phyloP scores from a whole-genome alignment of 2,888 invertebrate genomes.

The Agapetus fuscipes region DNA sequence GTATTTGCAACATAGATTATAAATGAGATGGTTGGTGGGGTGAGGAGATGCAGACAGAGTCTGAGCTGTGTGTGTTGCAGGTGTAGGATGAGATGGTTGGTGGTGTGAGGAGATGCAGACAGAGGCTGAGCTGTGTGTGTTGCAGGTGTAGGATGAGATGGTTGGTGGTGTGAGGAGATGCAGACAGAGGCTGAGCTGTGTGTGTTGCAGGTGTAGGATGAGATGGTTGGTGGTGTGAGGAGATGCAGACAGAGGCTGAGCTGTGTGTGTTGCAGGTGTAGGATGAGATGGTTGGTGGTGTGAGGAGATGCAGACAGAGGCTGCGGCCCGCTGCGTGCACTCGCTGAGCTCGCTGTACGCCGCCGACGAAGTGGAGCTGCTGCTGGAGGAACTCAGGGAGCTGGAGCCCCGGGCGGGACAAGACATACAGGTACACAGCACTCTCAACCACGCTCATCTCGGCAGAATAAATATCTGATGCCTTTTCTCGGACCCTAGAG shows the following conservation, averaged over 20 bases:
- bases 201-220: constrained; percentile 32
- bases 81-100: constrained; percentile 43
- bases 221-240: constrained; percentile 42
- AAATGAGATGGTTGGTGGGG: constrained; percentile 45
- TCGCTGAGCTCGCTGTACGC: constrained; percentile 47
- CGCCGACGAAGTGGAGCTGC: constrained; percentile 47
- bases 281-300: constrained; percentile 45
- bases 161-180: constrained; percentile 35
- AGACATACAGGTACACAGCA: too few relatives aligned
- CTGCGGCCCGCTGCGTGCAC: constrained; percentile 42
- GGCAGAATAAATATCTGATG: too few relatives aligned
- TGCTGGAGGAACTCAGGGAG: constrained; percentile 45
- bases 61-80: constrained; percentile 30
- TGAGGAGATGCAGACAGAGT: constrained; percentile 26
- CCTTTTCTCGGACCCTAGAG: too few relatives aligned
- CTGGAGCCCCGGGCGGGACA: constrained; percentile 45
- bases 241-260: constrained; percentile 29
- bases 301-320: constrained; percentile 26
- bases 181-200: constrained; percentile 32
- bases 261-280: constrained; percentile 26
- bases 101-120: constrained; percentile 27
- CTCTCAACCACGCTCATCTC: constrained; percentile 45
- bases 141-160: constrained; percentile 36
- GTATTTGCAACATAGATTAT: too few relatives aligned
- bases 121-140: constrained; percentile 34